Evolutionary conservation across 92 coral and sea anemone genomes (phyloP), one percentile per base, ranked within the genome.

Genomic region (Siderastrea siderea): DNA sequence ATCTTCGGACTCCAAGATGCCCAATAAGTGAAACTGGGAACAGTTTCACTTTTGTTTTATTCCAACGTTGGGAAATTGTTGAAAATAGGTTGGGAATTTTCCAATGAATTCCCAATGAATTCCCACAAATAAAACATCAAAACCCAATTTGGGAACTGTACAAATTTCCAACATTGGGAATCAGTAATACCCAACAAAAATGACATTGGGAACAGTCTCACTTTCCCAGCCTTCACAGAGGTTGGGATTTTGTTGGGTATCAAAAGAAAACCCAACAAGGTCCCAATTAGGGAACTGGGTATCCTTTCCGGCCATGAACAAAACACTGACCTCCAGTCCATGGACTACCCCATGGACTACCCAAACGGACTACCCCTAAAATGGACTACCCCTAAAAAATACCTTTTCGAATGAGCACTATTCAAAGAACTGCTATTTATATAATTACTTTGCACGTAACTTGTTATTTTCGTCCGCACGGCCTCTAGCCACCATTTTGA

Each of bases 171-270:
- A 62, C 7, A 14, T 8, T 74, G 78, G 78, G 78, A 50, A 50
- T 48, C 4, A 74, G 10, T 15, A 74, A 74, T 74, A 74, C 78
- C 78, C 78, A 12, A 50, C 61, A 74, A 74, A 74, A 74, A 74
- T 74, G 78, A 74, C 78, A 74, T 74, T 74, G 78, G 78, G 78
- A 74, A 74, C 78, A 74, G 78, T 74, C 78, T 74, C 78, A 74
- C 78, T 74, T 74, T 74, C 60, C 60, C 78, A 74, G 50, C 78
- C 59, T 3, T 74, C 62, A 50, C 78, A 11, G 59, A 74, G 78
- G 59, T 50, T 74, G 78, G 78, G 62, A 50, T 50, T n/a, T 49
- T 49, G 78, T 74, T 74, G 78, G 60, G 60, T 1, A 74, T 74
- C 45, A 54, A 74, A 11, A 1, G 0, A 74, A 74, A n/a, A 74